Conservation (phyloP, 2,797 vertebrate species). For the Coracias cyanogaster region DNA sequence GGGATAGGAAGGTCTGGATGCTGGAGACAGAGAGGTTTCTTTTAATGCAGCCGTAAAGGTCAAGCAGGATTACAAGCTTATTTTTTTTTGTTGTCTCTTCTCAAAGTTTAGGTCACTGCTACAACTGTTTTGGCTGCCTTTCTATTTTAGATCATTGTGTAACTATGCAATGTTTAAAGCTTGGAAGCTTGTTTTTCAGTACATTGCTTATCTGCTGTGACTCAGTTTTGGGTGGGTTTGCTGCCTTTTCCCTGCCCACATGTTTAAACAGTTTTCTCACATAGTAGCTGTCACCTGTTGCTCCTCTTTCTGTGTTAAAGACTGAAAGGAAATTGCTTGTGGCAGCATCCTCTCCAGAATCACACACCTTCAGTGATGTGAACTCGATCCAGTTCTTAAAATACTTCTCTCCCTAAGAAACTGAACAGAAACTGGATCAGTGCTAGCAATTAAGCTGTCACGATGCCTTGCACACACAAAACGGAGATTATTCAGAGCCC, state of each 20-base stretch:
- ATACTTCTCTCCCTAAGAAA: neutral
- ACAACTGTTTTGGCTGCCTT: neutral
- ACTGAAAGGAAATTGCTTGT: neutral
- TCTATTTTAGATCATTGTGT: neutral
- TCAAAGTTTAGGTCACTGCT: neutral
- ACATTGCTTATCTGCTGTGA: neutral
- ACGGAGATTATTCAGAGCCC: neutral
- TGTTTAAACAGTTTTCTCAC: neutral
- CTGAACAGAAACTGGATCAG: neutral
- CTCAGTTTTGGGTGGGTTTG: neutral
- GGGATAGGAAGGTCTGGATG: neutral
- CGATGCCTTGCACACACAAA: neutral
- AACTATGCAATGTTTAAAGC: neutral
- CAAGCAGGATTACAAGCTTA: neutral
- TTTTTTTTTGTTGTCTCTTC: neutral
- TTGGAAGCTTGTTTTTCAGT: neutral
- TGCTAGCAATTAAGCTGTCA: neutral
- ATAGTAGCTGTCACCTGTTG: neutral
- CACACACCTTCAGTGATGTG: neutral
- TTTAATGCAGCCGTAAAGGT: neutral
- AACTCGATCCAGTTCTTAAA: neutral
- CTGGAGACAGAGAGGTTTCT: neutral
- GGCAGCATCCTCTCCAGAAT: neutral
- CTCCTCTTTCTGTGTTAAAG: neutral
- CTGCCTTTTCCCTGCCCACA: neutral